A percentile compares a stretch with the other conserved stretches of the same genome.
Conservation (phyloP, 2,888 invertebrate species). For the Drosophila mulleri region DNA sequence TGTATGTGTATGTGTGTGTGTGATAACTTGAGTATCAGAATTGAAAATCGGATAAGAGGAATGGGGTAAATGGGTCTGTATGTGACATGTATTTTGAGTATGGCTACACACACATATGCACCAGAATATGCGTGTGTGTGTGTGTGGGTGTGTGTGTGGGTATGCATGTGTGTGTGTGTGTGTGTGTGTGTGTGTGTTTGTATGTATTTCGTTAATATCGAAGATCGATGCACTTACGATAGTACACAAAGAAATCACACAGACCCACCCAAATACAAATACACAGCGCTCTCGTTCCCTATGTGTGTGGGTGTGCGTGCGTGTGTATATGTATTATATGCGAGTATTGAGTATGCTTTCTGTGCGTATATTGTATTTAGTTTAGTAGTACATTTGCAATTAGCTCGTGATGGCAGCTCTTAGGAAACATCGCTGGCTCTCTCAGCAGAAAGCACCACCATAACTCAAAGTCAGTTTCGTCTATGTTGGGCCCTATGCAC, state of each 20-base stretch:
- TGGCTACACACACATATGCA: constrained; percentile 8
- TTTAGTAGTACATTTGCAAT: constrained; percentile 51
- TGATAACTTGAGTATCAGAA: constrained; percentile 12
- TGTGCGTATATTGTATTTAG: constrained; percentile 73
- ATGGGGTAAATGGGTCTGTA: constrained; percentile 3
- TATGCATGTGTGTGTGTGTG: neutral
- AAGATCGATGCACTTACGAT: constrained; percentile 74
- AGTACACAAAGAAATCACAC: constrained; percentile 78
- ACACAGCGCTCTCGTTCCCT: neutral
- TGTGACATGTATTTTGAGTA: constrained; percentile 9
- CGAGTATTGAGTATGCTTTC: constrained; percentile 62
- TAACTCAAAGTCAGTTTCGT: constrained; percentile 82
- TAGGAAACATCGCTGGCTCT: constrained; percentile 68
- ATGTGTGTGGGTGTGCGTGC: neutral
- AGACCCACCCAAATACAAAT: neutral
- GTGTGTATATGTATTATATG: constrained; percentile 3
- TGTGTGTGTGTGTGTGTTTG: neutral
- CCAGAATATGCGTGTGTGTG: constrained; percentile 8
- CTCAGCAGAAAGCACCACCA: constrained; percentile 85
- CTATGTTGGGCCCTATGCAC: constrained; percentile 78
- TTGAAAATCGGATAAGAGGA: constrained; percentile 10
- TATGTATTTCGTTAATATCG: constrained; percentile 33
- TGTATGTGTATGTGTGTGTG: neutral
- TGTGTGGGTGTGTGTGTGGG: neutral
- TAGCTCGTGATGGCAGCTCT: constrained; percentile 49